phyloP scores from a whole-genome alignment of 2,113 vertebrate species.

The Anhinga rufa region DNA sequence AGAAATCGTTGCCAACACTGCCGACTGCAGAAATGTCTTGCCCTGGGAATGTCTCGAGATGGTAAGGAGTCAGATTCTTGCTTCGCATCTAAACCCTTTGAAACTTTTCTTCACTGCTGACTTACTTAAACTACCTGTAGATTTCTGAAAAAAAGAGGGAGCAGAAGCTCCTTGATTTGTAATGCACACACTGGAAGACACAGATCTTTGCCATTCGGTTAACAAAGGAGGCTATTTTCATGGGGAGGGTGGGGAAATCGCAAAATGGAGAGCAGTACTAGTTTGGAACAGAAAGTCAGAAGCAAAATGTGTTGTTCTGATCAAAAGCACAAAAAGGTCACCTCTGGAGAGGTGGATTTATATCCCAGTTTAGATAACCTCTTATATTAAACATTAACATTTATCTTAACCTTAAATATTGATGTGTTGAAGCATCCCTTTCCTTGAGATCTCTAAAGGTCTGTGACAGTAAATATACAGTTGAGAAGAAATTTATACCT shows the following conservation, averaged over 20 bases:
- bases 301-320: background rate
- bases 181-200: background rate
- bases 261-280: background rate
- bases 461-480: background rate
- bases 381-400: background rate
- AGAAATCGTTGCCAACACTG: constrained; percentile 99
- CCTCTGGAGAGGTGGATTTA: background rate
- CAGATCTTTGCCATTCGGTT: background rate
- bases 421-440: background rate
- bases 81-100: constrained; percentile 45
- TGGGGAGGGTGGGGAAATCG: background rate
- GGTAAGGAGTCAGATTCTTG: constrained; percentile 76
- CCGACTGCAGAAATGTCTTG: constrained; percentile 98
- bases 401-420: background rate
- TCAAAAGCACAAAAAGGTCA: background rate
- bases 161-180: background rate
- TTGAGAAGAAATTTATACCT: background rate
- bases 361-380: background rate
- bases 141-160: constrained; percentile 10
- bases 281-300: background rate
- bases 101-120: background rate
- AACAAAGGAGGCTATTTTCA: background rate
- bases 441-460: background rate
- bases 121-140: constrained; percentile 13
- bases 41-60: constrained; percentile 99